Conservation (phyloP, 2,113 vertebrate species). For the Oncorhynchus masou region DNA sequence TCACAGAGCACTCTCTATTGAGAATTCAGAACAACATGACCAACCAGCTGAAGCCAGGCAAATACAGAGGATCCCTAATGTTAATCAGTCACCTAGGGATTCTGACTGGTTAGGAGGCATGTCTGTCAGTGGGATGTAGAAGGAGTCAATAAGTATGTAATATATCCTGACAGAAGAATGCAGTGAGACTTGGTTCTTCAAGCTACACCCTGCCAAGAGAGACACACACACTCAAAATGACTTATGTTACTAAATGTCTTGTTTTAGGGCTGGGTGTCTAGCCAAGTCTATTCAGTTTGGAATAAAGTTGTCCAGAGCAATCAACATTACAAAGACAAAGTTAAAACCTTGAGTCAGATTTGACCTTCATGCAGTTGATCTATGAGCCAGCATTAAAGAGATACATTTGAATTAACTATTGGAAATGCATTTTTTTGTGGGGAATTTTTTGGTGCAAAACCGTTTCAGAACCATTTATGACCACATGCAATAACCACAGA, state of each 20-base stretch:
- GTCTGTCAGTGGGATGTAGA: constrained; percentile 27
- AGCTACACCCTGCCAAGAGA: not conserved
- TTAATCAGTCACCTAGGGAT: constrained; percentile 10
- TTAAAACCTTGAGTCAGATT: too few species aligned
- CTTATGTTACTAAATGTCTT: not conserved
- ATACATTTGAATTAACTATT: too few species aligned
- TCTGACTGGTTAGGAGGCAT: constrained; percentile 28
- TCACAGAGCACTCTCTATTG: too few species aligned
- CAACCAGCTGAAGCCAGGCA: not conserved
- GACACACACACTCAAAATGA: not conserved
- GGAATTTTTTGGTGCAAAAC: too few species aligned
- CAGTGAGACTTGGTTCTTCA: constrained; percentile 19
- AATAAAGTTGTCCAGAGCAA: not conserved
- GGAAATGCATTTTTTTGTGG: too few species aligned
- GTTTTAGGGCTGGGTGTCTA: not conserved
- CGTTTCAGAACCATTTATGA: too few species aligned
- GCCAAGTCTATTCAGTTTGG: not conserved
- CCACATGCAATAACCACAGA: too few species aligned
- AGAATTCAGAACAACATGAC: not conserved
- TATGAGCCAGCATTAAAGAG: too few species aligned
- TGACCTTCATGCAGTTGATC: too few species aligned
- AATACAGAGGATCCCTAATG: constrained; percentile 33
- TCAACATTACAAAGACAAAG: too few species aligned
- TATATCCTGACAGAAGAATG: constrained; percentile 48
- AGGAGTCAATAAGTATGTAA: constrained; percentile 26